Evolutionary conservation across 2,113 vertebrate species (phyloP).

Genomic region (Oriolus oriolus): DNA sequence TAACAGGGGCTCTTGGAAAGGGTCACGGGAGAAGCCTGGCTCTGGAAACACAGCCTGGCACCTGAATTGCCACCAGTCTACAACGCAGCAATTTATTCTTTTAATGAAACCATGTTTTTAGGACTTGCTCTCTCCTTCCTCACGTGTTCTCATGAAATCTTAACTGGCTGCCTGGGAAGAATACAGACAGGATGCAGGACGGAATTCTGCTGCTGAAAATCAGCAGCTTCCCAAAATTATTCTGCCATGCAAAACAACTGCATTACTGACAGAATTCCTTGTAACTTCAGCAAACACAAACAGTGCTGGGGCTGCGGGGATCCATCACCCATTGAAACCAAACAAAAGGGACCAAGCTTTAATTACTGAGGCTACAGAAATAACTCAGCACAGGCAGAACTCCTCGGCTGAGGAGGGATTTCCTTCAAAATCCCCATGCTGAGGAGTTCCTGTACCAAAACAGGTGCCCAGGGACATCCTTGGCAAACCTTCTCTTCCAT

Average conservation of each 20-base stretch:
- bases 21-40: neutral
- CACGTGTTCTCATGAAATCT: neutral
- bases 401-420: rapidly evolving
- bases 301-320: rapidly evolving
- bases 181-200: neutral
- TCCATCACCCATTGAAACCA: neutral
- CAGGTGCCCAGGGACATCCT: rapidly evolving
- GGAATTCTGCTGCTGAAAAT: neutral
- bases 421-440: rapidly evolving
- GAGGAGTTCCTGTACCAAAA: neutral
- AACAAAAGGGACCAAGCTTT: neutral
- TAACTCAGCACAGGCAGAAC: neutral
- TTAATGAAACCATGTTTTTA: neutral
- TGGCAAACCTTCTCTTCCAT: rapidly evolving
- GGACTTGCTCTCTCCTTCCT: neutral
- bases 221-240: neutral
- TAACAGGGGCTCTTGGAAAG: rapidly evolving
- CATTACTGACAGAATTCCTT: neutral
- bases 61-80: neutral
- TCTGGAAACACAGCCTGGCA: rapidly evolving
- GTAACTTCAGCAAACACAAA: neutral
- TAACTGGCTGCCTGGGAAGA: neutral
- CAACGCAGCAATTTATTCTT: rapidly evolving
- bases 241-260: neutral
- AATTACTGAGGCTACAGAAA: neutral